A percentile compares a stretch with the other conserved stretches of the same genome.
Conservation (phyloP, 2,888 invertebrate species). For the Clunio marinus region DNA sequence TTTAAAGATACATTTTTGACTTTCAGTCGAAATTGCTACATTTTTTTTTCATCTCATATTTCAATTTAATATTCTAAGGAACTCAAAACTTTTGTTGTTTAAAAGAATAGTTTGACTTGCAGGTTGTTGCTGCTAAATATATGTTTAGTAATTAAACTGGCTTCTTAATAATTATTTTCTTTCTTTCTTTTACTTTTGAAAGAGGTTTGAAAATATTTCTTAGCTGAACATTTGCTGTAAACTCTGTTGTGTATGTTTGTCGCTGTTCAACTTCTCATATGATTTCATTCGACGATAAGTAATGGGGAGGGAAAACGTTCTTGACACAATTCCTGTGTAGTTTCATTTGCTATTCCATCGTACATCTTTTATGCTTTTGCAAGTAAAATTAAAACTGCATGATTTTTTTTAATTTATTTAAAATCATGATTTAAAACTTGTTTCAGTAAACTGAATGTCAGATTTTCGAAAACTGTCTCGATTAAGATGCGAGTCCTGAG, state of each 20-base stretch:
- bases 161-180: too few relatives aligned
- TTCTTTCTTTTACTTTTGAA: too few relatives aligned
- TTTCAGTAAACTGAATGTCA: slow-evolving; percentile 35
- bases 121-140: too few relatives aligned
- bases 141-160: too few relatives aligned
- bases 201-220: too few relatives aligned
- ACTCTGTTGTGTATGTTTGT: background rate
- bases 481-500: slow-evolving; percentile 36
- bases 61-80: slow-evolving; percentile 27
- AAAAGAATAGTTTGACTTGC: too few relatives aligned
- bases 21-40: slow-evolving; percentile 28
- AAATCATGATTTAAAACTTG: slow-evolving; percentile 38
- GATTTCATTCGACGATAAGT: background rate
- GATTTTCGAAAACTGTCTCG: slow-evolving; percentile 37
- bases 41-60: background rate
- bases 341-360: background rate
- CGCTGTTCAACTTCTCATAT: too few relatives aligned
- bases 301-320: background rate
- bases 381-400: background rate
- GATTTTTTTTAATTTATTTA: slow-evolving; percentile 22
- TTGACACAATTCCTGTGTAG: background rate
- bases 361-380: background rate
- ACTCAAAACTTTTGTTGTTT: slow-evolving; percentile 3
- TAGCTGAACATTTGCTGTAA: too few relatives aligned
- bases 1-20: slow-evolving; percentile 2